A percentile compares a stretch with the other conserved stretches of the same genome.
phyloP scores from a whole-genome alignment of 1,140 invertebrate species.

The Ruditapes philippinarum region DNA sequence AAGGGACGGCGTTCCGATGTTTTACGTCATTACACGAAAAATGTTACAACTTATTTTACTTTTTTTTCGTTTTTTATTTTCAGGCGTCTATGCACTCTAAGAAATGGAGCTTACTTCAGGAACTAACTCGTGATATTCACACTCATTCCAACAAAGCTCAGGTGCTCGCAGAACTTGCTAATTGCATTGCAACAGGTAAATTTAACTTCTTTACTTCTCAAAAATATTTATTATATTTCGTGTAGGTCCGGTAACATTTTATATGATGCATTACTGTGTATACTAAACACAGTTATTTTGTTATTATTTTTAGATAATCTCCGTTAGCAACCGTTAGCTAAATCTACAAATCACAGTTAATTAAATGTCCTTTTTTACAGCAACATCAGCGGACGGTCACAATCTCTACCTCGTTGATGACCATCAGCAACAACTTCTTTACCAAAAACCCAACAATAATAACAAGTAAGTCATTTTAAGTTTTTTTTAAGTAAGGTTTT shows the following conservation, averaged over 20 bases:
- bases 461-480: constrained; percentile 60
- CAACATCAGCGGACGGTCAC: constrained; percentile 60
- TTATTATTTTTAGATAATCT: too few species aligned
- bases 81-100: constrained; percentile 89
- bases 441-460: constrained; percentile 57
- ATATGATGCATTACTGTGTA: too few species aligned
- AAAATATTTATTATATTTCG: too few species aligned
- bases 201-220: too few species aligned
- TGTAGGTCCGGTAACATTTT: too few species aligned
- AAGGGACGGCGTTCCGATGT: too few species aligned
- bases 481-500: too few species aligned
- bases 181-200: constrained; percentile 87
- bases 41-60: neutral
- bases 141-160: constrained; percentile 87
- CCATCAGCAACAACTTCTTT: constrained; percentile 28
- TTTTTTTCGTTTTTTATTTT: constrained; percentile 33
- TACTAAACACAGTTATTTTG: too few species aligned
- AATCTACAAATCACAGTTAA: too few species aligned
- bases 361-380: constrained; percentile 51
- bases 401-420: constrained; percentile 61
- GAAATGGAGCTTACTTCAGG: constrained; percentile 90
- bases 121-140: constrained; percentile 88
- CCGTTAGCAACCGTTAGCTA: too few species aligned
- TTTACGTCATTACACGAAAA: too few species aligned
- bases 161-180: constrained; percentile 89